Evolutionary conservation across 1,140 invertebrate genomes (phyloP).

Genomic region (Orchestia grillus): DNA sequence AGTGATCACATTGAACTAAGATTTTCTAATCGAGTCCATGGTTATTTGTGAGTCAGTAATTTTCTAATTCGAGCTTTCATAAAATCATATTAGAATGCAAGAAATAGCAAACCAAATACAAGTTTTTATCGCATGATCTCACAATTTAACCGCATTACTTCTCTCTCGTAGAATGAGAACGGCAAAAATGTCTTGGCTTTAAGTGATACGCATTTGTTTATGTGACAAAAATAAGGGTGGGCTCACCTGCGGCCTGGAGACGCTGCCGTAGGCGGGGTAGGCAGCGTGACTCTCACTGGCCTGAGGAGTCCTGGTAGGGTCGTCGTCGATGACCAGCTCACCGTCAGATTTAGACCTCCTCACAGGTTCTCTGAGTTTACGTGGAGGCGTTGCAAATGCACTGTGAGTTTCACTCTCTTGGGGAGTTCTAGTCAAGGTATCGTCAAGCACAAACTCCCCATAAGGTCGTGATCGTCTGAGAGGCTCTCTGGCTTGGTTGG

Average conservation of each 20-base stretch:
- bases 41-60: neutral
- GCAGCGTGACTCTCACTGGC: constrained; percentile 28
- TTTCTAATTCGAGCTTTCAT: neutral
- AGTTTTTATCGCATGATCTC: neutral
- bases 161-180: neutral
- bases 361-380: neutral
- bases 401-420: constrained; percentile 11
- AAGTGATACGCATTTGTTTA: neutral
- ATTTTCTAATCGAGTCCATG: too few relatives aligned
- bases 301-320: neutral
- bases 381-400: neutral
- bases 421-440: neutral
- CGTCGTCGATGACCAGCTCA: constrained; percentile 19
- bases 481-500: neutral
- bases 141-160: neutral
- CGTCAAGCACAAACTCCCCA: constrained; percentile 18
- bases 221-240: neutral
- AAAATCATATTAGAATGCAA: neutral
- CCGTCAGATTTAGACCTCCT: neutral
- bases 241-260: neutral
- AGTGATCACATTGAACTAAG: too few relatives aligned
- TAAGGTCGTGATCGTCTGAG: neutral
- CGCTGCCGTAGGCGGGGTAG: neutral
- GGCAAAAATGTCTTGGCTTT: neutral
- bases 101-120: neutral